These are phyloP conservation scores for Psittacula cyanocephala DNA, from an alignment of 2,113 vertebrate species.

Conservation along the genomic window DNA sequence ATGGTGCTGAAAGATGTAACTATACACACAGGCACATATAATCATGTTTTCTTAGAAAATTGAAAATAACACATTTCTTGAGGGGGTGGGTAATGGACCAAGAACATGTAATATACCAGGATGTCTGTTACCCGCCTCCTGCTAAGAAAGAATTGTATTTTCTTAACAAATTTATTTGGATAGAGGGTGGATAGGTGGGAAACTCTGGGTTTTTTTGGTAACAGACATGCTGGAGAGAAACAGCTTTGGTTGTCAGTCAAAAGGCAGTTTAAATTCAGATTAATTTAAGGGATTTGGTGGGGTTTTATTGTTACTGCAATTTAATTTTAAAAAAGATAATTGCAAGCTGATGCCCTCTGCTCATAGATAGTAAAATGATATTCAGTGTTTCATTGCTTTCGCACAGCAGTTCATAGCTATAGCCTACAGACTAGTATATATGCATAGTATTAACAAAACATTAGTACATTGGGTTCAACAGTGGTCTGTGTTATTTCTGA, in stretches of 20 bases:
- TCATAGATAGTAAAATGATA: neutral
- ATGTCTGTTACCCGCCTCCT: neutral
- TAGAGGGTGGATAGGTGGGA: neutral
- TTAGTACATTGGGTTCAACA: neutral
- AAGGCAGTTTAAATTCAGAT: neutral
- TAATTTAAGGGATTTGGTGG: neutral
- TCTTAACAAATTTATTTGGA: neutral
- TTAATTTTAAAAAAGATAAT: neutral
- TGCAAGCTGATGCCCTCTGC: neutral
- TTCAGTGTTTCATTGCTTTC: neutral
- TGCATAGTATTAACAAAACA: neutral
- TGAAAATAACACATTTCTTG: neutral
- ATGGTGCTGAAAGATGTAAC: neutral
- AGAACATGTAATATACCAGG: neutral
- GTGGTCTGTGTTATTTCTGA: neutral
- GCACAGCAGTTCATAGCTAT: neutral
- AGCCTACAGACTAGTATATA: neutral
- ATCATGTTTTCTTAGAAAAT: neutral
- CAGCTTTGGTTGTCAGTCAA: neutral
- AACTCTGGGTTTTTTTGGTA: neutral
- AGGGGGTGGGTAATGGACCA: neutral
- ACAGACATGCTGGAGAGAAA: neutral
- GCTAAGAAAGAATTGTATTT: neutral
- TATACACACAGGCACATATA: neutral
- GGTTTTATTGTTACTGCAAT: accelerated